A percentile compares a stretch with the other conserved stretches of the same genome.
Evolutionary conservation across 2,888 invertebrate species (phyloP).

Genomic region (Gastracanthus pulcherrimus): DNA sequence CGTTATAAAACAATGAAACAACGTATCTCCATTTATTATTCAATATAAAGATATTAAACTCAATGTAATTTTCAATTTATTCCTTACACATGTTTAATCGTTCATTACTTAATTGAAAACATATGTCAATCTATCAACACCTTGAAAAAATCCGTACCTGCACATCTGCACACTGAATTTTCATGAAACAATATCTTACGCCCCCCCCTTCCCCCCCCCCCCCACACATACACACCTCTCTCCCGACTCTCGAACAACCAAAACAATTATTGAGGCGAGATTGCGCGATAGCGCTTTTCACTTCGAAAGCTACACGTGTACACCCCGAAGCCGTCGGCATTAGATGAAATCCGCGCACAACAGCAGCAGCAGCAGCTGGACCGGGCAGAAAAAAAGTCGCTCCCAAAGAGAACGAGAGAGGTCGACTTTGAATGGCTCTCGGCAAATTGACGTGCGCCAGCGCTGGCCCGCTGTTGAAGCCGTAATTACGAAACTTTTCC

Average conservation of each 20-base stretch:
- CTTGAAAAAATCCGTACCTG: neutral
- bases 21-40: no score
- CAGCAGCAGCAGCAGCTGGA: neutral
- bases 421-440: neutral
- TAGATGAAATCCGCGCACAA: neutral
- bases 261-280: slow-evolving; percentile 6
- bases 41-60: no score
- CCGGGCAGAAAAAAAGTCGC: neutral
- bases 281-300: neutral
- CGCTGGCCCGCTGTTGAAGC: neutral
- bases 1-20: no score
- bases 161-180: neutral
- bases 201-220: no score
- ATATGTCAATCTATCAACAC: no score
- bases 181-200: neutral
- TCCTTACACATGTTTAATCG: no score
- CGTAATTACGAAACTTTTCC: slow-evolving; percentile 3
- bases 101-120: no score
- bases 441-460: neutral
- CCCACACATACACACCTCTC: no score
- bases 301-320: neutral
- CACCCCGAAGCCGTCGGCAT: no score
- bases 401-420: neutral
- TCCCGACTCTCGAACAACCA: neutral
- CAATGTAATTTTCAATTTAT: no score